A percentile compares a stretch with the other conserved stretches of the same genome.
phyloP scores from a whole-genome alignment of 2,113 vertebrate genomes.

The Sceloporus undulatus region DNA sequence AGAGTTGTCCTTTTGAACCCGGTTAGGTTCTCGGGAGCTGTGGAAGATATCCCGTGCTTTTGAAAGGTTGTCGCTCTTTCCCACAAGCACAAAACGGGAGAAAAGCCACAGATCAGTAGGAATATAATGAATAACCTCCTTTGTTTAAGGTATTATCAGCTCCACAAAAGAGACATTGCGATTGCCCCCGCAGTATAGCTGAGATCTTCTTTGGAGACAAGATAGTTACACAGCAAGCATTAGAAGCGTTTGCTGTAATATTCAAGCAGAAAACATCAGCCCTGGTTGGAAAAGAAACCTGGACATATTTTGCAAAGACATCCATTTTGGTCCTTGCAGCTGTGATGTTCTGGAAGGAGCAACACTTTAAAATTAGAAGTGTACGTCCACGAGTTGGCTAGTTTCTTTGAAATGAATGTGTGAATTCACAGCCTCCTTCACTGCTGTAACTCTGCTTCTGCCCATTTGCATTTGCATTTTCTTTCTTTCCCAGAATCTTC shows the following conservation, averaged over 20 bases:
- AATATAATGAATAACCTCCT: not conserved
- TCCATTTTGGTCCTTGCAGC: not conserved
- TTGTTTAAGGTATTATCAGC: not conserved
- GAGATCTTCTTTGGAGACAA: not conserved
- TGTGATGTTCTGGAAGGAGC: not conserved
- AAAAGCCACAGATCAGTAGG: not conserved
- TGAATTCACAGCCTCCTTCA: slow-evolving; percentile 8
- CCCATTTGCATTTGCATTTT: not conserved
- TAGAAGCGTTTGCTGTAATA: not conserved
- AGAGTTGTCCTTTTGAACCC: not conserved
- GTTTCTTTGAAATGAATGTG: not conserved
- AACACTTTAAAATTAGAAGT: slow-evolving; percentile 16
- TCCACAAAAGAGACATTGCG: not conserved
- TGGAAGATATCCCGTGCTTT: not conserved
- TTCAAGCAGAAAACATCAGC: not conserved
- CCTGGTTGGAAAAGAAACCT: not conserved
- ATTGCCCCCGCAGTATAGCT: not conserved
- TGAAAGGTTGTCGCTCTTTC: not conserved
- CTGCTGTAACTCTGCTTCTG: slow-evolving; percentile 4
- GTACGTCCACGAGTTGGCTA: slow-evolving; percentile 1
- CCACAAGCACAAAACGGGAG: not conserved
- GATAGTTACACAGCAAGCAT: not conserved
- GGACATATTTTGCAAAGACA: not conserved
- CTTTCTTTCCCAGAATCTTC: not conserved
- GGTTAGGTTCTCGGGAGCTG: not conserved